Evolutionary conservation across 2,888 invertebrate species (phyloP), one percentile per base, ranked within the genome.

Genomic region (Mystacides longicornis): DNA sequence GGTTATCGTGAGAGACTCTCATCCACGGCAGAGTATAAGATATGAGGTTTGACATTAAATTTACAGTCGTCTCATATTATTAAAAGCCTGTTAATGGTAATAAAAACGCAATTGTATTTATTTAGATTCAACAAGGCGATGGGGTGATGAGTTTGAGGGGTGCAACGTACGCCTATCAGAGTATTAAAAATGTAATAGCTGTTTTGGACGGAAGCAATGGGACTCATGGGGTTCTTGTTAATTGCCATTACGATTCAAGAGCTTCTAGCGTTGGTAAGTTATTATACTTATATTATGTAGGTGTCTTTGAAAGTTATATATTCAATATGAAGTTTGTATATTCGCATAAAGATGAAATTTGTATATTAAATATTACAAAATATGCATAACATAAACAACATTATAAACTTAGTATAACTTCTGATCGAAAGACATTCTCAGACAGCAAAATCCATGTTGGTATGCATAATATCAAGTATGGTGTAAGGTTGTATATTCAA

Each of bases 211-310:
- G 75, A 1, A 69, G 71, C 16, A 71, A 71, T 31, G 74, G 73
- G 0, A 67, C 69, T 1, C 71, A 78, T 22, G 81, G 84, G 49
- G 67, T 93, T 48, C 74, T 96, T 51, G 74, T 97, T 56, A 97
- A 96, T 72, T 92, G 94, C 63, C 97, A 97, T 69, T 95, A 89
- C 70, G 97, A 97, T 70, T 85, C 91, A 50, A 91, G 93, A 58
- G 85, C 90, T 4, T 88, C 83, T 63, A 93, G 93, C 65, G 84
- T 90, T 64, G 94, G 92, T 89, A 37, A 52, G 55, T 51, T 31
- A 31, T 11, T 31, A 31, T 31, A 11, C 33, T 31, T 11, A 31
- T 31, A 31, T 14, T 31, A 31, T 11, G 14, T 11, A 31, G 9
- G 33, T 9, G 9, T n/a, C n/a, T n/a, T n/a, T n/a, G n/a, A n/a